A percentile compares a stretch with the other conserved stretches of the same genome.
These are phyloP conservation scores for Philaethria dido DNA, from an alignment of 2,888 invertebrate species.

Conservation along the genomic window DNA sequence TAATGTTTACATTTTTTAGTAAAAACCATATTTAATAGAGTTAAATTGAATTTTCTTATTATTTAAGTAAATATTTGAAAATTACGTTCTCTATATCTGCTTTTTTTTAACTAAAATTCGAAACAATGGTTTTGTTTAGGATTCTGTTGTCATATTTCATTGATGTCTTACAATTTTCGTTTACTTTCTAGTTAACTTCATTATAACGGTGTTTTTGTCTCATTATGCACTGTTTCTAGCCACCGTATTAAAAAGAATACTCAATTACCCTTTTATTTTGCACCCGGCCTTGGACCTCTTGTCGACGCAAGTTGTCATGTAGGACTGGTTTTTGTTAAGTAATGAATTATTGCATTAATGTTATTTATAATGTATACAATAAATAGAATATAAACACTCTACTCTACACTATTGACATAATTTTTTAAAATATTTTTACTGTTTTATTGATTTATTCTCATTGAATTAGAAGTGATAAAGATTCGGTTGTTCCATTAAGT, in stretches of 20 bases:
- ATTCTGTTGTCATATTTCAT: no score
- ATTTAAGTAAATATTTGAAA: no score
- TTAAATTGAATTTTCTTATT: no score
- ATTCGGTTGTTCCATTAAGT: constrained; percentile 35
- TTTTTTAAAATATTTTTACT: background rate
- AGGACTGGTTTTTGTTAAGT: constrained; percentile 33
- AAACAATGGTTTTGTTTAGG: no score
- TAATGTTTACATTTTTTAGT: background rate
- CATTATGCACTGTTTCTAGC: background rate
- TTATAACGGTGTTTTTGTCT: no score
- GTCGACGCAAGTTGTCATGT: constrained; percentile 27
- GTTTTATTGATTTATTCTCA: background rate
- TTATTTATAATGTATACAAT: constrained; percentile 13
- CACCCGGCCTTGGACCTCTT: constrained; percentile 29
- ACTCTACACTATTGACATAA: constrained; percentile 1
- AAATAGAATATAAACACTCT: constrained; percentile 8
- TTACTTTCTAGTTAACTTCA: background rate
- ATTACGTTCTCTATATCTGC: no score
- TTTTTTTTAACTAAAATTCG: no score
- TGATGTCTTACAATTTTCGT: background rate
- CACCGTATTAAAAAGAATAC: background rate
- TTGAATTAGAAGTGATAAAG: constrained; percentile 1
- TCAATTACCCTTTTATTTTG: constrained; percentile 16
- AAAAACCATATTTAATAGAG: background rate
- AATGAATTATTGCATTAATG: constrained; percentile 3